Evolutionary conservation across 2,797 vertebrate genomes (phyloP).

Genomic region (Notamacropus eugenii): DNA sequence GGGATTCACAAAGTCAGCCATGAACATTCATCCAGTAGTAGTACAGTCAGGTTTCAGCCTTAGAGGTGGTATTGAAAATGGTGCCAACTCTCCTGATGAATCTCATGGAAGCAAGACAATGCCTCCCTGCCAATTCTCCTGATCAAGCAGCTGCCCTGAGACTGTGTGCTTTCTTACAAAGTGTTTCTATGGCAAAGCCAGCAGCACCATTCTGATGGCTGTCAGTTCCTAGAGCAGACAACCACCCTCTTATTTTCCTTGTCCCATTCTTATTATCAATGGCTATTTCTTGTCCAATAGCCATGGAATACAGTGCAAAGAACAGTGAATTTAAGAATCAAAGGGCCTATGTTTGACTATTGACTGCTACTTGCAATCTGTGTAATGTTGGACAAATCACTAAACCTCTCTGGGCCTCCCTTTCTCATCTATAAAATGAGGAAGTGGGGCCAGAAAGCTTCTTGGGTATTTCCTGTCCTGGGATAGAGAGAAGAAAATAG

Average conservation of each 20-base stretch:
- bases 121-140: neutral
- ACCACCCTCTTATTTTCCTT: neutral
- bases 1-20: neutral
- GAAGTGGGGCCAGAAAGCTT: neutral
- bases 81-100: neutral
- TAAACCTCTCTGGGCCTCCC: neutral
- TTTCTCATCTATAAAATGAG: neutral
- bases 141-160: neutral
- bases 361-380: neutral
- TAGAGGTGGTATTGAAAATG: constrained; percentile 5
- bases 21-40: neutral
- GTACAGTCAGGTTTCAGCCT: neutral
- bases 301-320: neutral
- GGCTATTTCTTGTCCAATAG: neutral
- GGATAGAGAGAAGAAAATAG: neutral
- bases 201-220: neutral
- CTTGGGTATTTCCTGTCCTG: neutral
- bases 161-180: neutral
- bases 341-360: neutral
- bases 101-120: constrained; percentile 12
- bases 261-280: neutral
- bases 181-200: neutral
- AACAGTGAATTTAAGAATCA: neutral
- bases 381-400: neutral
- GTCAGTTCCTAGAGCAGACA: neutral